Conservation (phyloP, 2,113 vertebrate genomes). For the Ceratotherium simum region DNA sequence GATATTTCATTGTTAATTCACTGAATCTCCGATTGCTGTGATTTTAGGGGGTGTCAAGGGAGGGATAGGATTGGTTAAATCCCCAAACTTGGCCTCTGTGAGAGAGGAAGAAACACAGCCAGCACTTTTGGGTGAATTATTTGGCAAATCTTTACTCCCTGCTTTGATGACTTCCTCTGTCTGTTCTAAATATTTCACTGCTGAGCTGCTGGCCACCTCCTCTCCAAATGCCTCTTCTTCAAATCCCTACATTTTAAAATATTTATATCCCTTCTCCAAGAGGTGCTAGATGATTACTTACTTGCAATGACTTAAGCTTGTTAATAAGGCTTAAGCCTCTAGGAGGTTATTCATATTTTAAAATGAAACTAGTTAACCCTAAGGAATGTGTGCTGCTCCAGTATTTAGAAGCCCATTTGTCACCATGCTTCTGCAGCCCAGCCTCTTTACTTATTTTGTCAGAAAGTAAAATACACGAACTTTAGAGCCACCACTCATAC, state of each 20-base stretch:
- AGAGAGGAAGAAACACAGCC: background rate
- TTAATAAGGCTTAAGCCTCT: background rate
- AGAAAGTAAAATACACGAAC: background rate
- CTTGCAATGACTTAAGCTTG: background rate
- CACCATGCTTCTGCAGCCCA: background rate
- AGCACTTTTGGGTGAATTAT: background rate
- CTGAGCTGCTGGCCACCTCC: background rate
- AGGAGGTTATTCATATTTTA: background rate
- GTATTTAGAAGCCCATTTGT: background rate
- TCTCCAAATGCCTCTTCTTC: background rate
- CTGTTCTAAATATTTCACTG: background rate
- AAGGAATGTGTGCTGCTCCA: background rate
- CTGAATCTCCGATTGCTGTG: background rate
- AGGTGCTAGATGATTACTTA: background rate
- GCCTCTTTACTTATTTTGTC: background rate
- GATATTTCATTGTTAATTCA: background rate
- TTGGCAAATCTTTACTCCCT: background rate
- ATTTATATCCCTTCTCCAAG: background rate
- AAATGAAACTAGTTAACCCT: background rate
- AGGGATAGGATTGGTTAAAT: background rate
- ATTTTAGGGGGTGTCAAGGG: background rate
- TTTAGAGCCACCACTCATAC: background rate
- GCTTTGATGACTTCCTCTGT: background rate
- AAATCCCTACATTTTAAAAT: background rate
- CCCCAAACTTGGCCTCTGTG: background rate